Evolutionary conservation across 2,888 invertebrate genomes (phyloP), one percentile per base, ranked within the genome.

Genomic region (Luffia ferchaultella): DNA sequence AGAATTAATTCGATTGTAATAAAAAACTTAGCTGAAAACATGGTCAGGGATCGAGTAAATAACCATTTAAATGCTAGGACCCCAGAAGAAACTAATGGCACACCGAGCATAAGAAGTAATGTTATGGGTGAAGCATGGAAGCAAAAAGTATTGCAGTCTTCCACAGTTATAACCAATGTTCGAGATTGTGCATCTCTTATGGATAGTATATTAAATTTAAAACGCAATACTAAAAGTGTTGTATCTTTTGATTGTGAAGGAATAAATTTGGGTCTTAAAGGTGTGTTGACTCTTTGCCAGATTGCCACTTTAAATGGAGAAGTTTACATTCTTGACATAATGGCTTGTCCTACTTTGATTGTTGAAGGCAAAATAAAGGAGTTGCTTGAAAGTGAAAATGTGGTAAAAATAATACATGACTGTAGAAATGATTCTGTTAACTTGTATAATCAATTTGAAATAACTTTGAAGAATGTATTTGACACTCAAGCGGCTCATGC

Each of bases 401-500:
- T 96, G 54, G 85, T 93, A 52, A 96, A 96, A 87, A 93, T 96
- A 50, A 92, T 95, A 64, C 96, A 97, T 70, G 96, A 97, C 70
- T 96, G 96, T 67, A 88, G 95, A 55, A 96, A 95, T 73, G 95
- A 95, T 78, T 93, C 95, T 53, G 91, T 92, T 46, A 95, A 94
- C 80, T 87, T 97, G 58, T 91, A 89, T 77, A 88, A 89, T 68
- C 96, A 96, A 68, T 96, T 91, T 83, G 92, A 92, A 58, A 93
- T 96, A 57, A 88, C 90, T 50, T 76, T 96, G 61, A 87, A 87
- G 56, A 93, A 92, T 75, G 93, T 97, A 48, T 96, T 97, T 71
- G 96, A 97, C 70, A 96, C 96, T 40, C 96, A 94, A 87, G 92
- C 93, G 41, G 97, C 96, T 43, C 95, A 97, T 74, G 93, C 96